These are phyloP conservation scores for Hermatobates lingyangjiaoensis DNA, from an alignment of 1,140 invertebrate genomes.

Conservation along the genomic window DNA sequence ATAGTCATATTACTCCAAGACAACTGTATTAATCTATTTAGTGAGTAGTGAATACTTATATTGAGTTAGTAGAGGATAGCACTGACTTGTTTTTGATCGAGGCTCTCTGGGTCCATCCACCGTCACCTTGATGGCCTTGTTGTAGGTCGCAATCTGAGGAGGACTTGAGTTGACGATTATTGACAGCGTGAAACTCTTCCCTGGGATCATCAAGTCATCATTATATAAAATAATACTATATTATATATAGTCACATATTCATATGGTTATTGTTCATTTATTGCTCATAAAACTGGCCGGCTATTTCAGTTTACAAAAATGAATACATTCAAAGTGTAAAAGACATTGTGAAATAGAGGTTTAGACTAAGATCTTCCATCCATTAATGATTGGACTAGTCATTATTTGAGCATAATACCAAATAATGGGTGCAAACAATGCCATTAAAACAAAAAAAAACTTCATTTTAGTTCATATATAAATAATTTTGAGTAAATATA, in stretches of 20 bases:
- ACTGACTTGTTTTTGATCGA: constrained; percentile 75
- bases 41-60: not conserved
- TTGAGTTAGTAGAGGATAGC: not conserved
- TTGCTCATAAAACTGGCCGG: too few species aligned
- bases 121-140: constrained; percentile 94
- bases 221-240: constrained; percentile 4
- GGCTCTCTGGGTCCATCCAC: constrained; percentile 94
- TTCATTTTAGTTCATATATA: too few species aligned
- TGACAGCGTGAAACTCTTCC: constrained; percentile 91
- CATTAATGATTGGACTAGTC: too few species aligned
- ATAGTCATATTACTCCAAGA: not conserved
- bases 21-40: not conserved
- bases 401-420: too few species aligned
- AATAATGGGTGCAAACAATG: too few species aligned
- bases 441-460: too few species aligned
- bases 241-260: not conserved
- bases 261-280: not conserved
- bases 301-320: too few species aligned
- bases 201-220: constrained; percentile 32
- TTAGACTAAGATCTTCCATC: too few species aligned
- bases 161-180: constrained; percentile 85
- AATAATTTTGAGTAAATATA: too few species aligned
- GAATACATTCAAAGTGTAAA: too few species aligned
- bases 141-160: constrained; percentile 80
- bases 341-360: too few species aligned